phyloP scores from a whole-genome alignment of 2,888 invertebrate species.

The Idaea biselata region DNA sequence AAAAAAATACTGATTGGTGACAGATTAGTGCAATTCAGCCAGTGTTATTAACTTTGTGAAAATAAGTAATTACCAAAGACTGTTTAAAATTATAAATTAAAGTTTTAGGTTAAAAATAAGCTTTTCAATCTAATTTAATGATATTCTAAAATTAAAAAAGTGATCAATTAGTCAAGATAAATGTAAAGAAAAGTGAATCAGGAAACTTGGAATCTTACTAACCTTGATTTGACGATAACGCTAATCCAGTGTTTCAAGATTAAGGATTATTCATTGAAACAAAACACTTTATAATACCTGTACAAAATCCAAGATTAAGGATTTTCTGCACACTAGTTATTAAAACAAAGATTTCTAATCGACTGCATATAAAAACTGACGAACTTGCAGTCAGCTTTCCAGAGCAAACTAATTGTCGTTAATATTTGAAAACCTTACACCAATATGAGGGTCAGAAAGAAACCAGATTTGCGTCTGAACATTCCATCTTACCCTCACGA shows the following conservation, averaged over 20 bases:
- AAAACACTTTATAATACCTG: background rate
- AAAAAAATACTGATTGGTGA: background rate
- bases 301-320: background rate
- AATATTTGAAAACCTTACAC: background rate
- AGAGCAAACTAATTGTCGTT: background rate
- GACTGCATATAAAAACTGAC: background rate
- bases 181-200: conserved; percentile 2
- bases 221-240: conserved; percentile 16
- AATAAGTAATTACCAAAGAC: too few species aligned
- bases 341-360: background rate
- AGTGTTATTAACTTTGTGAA: background rate
- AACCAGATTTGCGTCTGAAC: conserved; percentile 57
- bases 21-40: background rate
- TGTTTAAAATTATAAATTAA: background rate
- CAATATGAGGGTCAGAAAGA: conserved; percentile 62
- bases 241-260: conserved; percentile 5
- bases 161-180: conserved; percentile 23
- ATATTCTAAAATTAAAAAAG: conserved; percentile 3
- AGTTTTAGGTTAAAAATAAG: background rate
- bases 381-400: background rate
- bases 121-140: background rate
- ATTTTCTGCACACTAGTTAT: background rate
- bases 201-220: conserved; percentile 10
- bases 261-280: background rate
- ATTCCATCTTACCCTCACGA: conserved; percentile 65